phyloP scores from a whole-genome alignment of 1,140 invertebrate species.

The Sitobion miscanthi region DNA sequence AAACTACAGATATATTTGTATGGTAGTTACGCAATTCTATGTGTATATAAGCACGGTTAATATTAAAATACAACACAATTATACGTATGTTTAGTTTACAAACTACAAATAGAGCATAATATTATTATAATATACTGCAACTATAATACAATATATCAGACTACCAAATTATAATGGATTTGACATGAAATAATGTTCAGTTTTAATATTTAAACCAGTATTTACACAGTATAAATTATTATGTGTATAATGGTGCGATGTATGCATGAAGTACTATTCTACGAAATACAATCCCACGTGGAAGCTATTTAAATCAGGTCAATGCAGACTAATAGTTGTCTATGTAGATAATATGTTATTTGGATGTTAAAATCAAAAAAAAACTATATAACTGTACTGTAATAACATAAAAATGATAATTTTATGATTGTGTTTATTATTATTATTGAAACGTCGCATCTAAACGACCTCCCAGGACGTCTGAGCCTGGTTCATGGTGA shows the following conservation, averaged over 20 bases:
- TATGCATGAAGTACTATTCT: background rate
- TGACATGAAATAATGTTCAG: background rate
- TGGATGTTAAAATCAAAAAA: background rate
- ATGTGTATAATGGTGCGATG: background rate
- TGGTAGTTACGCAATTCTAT: background rate
- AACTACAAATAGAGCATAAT: slow-evolving; percentile 6
- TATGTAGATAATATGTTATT: background rate
- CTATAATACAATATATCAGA: background rate
- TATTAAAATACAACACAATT: background rate
- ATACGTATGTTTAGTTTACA: background rate
- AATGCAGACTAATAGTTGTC: background rate
- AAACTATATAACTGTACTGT: background rate
- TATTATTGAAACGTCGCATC: background rate
- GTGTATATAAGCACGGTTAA: background rate
- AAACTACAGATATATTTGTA: background rate
- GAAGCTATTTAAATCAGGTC: slow-evolving; percentile 25
- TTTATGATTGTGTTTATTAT: background rate
- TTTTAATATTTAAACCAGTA: slow-evolving; percentile 3
- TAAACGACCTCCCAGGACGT: background rate
- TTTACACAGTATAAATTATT: background rate
- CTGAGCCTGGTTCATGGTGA: background rate
- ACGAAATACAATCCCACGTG: background rate
- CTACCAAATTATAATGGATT: background rate
- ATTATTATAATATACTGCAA: background rate
- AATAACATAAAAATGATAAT: background rate